Evolutionary conservation across 1,140 invertebrate species (phyloP), one percentile per base, ranked within the genome.

Genomic region (Magallana ariakensis): DNA sequence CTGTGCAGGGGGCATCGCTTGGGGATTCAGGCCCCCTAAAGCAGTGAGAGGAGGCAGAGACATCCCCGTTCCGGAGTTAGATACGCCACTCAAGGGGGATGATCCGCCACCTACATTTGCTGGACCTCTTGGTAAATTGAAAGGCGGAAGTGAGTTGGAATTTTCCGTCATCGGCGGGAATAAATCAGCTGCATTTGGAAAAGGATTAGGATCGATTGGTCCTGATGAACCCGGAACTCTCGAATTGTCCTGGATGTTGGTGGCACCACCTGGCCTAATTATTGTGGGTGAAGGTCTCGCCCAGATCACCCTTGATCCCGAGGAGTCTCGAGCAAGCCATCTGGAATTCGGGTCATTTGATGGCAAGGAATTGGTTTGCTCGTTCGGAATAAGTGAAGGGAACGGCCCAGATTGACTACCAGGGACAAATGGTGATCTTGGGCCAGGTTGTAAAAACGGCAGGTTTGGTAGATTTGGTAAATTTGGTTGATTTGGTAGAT

Each of bases 91-190:
- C 1, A 33, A 11, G 33, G 66, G 7, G 22, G 66, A 75, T 26
- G 66, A 26, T 26, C 22, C 66, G 13, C 10, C 13, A 9, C 13
- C 22, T 3, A 19, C 22, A 26, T 26, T 11, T 75, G 66, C 26
- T 75, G 22, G 66, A 22, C 22, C 10, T 75, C 13, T 19, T 26
- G 66, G 66, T 5, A 46, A 46, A 46, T 5, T 46, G 33, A 46
- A 46, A 46, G 33, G 22, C 66, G 11, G 22, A 19, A 26, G 19
- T 26, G 2, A 26, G 22, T 75, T 13, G 9, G 33, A 46, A 75
- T 75, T 75, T 13, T 75, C 66, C 13, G 66, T 75, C 22, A 75
- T 26, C 26, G 66, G 66, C 33, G 66, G 66, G 22, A 75, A 75
- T 26, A 75, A 26, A 9, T 33, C 22, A n/a, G 58, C 19, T 9